A percentile compares a stretch with the other conserved stretches of the same genome.
phyloP scores from a whole-genome alignment of 2,113 vertebrate species.

The Equus quagga region DNA sequence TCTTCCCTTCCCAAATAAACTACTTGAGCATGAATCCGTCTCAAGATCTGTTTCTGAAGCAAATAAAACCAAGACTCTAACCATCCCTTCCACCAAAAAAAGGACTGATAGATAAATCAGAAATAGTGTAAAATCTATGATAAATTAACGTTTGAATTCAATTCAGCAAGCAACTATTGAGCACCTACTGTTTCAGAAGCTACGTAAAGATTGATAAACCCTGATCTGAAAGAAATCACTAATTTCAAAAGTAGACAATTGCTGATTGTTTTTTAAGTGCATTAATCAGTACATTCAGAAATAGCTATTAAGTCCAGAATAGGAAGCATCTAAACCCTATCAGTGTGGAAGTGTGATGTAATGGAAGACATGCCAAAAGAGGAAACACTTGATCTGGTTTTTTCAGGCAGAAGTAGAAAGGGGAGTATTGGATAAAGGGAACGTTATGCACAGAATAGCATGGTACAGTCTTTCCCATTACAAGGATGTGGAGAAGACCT shows the following conservation, averaged over 20 bases:
- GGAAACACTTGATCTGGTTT: background rate
- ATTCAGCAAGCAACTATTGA: background rate
- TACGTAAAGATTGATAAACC: background rate
- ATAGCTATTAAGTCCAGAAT: background rate
- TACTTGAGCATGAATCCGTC: background rate
- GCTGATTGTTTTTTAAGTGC: background rate
- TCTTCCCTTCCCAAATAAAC: background rate
- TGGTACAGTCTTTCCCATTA: background rate
- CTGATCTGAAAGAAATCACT: background rate
- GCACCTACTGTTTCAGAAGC: background rate
- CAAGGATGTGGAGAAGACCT: background rate
- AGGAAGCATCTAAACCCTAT: background rate
- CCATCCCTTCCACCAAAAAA: background rate
- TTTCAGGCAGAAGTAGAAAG: background rate
- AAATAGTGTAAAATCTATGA: background rate
- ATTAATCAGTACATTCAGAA: background rate
- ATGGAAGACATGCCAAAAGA: background rate
- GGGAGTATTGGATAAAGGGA: background rate
- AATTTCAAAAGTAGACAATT: background rate
- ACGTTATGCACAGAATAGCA: background rate
- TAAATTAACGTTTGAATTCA: background rate
- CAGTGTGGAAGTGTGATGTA: background rate
- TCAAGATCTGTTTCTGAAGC: background rate
- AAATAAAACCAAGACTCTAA: constrained; percentile 10
- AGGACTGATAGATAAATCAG: background rate